Conservation (phyloP, 1,140 invertebrate species). For the Octopus bimaculoides region DNA sequence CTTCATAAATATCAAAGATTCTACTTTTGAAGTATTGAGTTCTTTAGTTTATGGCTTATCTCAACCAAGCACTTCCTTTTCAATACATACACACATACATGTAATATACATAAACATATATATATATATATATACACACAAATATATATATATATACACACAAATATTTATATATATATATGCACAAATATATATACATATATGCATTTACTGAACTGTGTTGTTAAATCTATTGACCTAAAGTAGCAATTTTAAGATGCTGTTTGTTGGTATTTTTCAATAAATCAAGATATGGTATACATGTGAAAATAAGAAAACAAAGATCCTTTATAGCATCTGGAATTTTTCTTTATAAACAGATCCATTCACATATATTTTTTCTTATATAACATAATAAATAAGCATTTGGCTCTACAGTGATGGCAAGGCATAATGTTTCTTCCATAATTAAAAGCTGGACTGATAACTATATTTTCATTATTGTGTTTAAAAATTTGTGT, state of each 20-base stretch:
- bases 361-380: neutral
- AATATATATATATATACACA: neutral
- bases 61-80: neutral
- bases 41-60: neutral
- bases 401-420: no score
- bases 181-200: neutral
- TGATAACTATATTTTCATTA: no score
- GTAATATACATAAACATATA: neutral
- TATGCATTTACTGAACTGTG: neutral
- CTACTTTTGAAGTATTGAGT: neutral
- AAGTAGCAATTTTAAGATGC: neutral
- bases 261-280: neutral
- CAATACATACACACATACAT: neutral
- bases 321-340: neutral
- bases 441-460: no score
- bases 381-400: neutral
- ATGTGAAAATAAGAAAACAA: neutral
- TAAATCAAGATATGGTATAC: neutral
- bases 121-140: neutral
- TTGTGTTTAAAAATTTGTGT: no score
- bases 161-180: neutral
- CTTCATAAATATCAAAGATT: no score
- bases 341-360: neutral
- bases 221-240: neutral
- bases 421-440: no score